Evolutionary conservation across 2,797 vertebrate species (phyloP).

Genomic region (Octomys mimax): DNA sequence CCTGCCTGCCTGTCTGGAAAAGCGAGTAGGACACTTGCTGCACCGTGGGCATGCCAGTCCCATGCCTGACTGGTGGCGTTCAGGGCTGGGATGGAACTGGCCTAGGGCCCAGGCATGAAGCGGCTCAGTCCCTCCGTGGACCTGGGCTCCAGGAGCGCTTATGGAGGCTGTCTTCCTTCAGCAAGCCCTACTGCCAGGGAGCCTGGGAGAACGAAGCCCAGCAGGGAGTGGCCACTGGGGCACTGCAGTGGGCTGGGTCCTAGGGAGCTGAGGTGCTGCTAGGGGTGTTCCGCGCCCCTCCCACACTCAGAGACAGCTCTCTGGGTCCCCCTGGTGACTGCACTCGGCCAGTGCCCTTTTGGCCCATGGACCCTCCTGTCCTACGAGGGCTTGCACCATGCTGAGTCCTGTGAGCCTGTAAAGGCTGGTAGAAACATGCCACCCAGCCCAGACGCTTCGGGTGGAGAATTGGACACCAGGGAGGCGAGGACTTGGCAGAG

Average conservation of each 20-base stretch:
- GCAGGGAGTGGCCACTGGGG: background rate
- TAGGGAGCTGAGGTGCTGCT: background rate
- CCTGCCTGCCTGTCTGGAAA: background rate
- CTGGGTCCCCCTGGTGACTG: constrained; percentile 71
- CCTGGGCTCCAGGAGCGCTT: background rate
- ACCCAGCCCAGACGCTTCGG: background rate
- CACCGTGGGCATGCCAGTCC: background rate
- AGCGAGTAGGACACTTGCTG: rapidly evolving
- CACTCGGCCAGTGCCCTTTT: rapidly evolving
- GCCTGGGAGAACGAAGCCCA: background rate
- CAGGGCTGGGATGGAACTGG: background rate
- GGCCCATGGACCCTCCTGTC: too few species aligned
- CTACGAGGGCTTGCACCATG: background rate
- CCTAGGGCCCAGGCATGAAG: background rate
- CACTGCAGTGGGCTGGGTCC: background rate
- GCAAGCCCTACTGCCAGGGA: background rate
- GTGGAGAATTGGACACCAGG: background rate
- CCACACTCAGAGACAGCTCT: background rate
- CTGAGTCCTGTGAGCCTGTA: rapidly evolving
- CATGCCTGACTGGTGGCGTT: background rate
- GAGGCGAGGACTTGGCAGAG: background rate
- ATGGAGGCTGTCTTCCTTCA: background rate
- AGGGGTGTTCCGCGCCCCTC: too few species aligned
- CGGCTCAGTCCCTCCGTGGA: rapidly evolving
- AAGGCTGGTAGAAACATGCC: rapidly evolving